Base-by-base conservation (phyloP, 2,888 invertebrate species). In the Euzophera pinguis region DNA sequence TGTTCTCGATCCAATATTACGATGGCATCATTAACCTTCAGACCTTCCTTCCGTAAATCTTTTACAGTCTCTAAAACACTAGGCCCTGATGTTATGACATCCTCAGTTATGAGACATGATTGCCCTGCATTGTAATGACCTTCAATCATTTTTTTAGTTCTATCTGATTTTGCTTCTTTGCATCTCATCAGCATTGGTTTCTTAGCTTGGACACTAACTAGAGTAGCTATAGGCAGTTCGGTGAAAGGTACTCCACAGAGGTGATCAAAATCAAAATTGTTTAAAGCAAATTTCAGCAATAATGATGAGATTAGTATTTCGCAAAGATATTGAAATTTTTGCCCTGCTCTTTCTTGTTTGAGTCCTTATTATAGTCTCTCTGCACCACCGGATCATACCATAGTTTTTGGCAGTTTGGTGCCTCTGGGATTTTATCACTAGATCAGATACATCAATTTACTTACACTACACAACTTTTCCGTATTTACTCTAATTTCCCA, bases 171-270 rank as follows among this genome's bases (percentile, higher is more conserved):
- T 0, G 95, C 94, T 89, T 99, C 99, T 79, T 99, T 98, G 41
- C 99, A 91, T 54, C 97, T 92, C 78, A 98, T 95, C 22, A 98
- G 84, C 98, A 98, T 98, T 0, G 98, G 96, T 53, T 94, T 92
- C 32, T 93, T 90, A 0, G 93, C 92, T 62, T 94, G 92, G 2
- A 94, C 84, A 1, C 96, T 95, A 6, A 97, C 92, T 39, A 97
- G 91, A 0, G 98, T 97, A 0, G 99, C 98, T 53, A 99, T 92
- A 0, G 99, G 99, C 50, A 99, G 84, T 1, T 99, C 99, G 1
- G 99, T 99, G 67, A 99, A 99, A 0, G 99, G 99, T 0, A 99
- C 98, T 1, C 99, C 99, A 81, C 99, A 99, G 10, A 99, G 84
- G 63, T 95, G 93, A 63, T 95, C 92, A 59, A 91, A 91, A 17